Base-by-base conservation (phyloP, 2,888 invertebrate genomes). In the Andrena bucephala region DNA sequence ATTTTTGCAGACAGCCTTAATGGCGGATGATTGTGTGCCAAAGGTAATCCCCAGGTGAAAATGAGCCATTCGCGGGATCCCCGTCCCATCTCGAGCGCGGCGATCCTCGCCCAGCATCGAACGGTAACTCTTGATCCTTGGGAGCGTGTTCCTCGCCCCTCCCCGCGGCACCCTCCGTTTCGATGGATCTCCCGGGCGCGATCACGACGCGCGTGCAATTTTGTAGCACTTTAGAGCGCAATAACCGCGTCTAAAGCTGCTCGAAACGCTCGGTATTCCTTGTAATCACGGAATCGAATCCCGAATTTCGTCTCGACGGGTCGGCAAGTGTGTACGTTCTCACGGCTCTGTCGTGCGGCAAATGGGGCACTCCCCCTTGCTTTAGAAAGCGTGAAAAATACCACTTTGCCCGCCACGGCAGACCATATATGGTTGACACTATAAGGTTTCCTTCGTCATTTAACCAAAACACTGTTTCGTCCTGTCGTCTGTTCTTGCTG, bases 1-100 rank as follows among this genome's bases (percentile, higher is more conserved):
- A 89, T 90, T 91, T 91, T 91, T 91, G 80, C 84, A 89, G 89
- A 91, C 91, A 63, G 71, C 75, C 81, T 85, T 91, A 90, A 91
- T 91, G 87, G 88, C 86, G 86, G 83, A 88, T 90, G 91, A 91
- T 91, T 90, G 90, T 89, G 90, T 86, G 89, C 85, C 91, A 85
- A 89, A 89, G 89, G 89, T 85, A 89, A 87, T 86, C 84, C 57
- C 69, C 83, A 86, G 89, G 89, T 90, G 89, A 90, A 90, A 89
- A 89, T 88, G 90, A 89, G 84, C 83, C 88, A 77, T 79, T 82
- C 79, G 69, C 76, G 83, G n/a, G 63, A 50, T 67, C 57, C 73
- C 24, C 66, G 57, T 69, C 65, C 62, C 71, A 27, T 24, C 63
- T 27, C 20, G 24, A 16, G 4, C 33, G 42, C 4, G 16, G 48